These are phyloP conservation scores for Ischnus inquisitorius DNA, from an alignment of 2,888 invertebrate species.

Conservation along the genomic window DNA sequence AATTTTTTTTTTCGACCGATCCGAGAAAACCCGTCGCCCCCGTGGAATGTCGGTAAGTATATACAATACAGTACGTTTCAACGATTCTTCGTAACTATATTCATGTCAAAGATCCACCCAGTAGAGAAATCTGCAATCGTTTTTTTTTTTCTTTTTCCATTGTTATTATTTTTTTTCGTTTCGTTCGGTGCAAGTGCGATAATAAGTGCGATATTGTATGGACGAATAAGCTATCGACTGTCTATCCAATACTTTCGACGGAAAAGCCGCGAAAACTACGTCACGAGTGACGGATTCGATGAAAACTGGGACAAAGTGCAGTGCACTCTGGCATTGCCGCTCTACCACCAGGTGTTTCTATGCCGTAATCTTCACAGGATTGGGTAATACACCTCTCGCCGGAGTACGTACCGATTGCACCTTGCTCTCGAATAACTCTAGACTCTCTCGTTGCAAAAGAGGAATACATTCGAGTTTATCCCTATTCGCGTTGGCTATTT, in stretches of 20 bases:
- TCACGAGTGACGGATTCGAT: constrained; percentile 84
- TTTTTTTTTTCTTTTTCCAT: constrained; percentile 30
- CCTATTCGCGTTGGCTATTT: constrained; percentile 22
- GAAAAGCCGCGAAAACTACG: constrained; percentile 84
- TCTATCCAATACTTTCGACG: constrained; percentile 62
- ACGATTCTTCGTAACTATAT: constrained; percentile 22
- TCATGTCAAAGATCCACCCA: constrained; percentile 35
- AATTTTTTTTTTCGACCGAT: constrained; percentile 57
- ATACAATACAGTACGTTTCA: constrained; percentile 50
- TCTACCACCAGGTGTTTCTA: constrained; percentile 84
- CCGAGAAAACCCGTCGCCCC: constrained; percentile 65
- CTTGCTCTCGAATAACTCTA: constrained; percentile 73
- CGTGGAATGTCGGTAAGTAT: constrained; percentile 79
- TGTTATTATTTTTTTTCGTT: not conserved
- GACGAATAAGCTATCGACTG: not conserved
- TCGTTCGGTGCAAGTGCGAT: not conserved
- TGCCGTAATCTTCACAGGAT: constrained; percentile 84
- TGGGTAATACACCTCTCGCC: constrained; percentile 80
- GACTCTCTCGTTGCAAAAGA: constrained; percentile 26
- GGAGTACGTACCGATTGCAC: constrained; percentile 76
- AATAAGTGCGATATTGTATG: not conserved
- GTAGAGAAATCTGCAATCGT: constrained; percentile 12
- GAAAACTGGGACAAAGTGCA: constrained; percentile 85
- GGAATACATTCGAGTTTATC: constrained; percentile 51
- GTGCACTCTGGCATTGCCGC: constrained; percentile 85